Conservation (phyloP, 2,113 vertebrate species). For the Euleptes europaea region DNA sequence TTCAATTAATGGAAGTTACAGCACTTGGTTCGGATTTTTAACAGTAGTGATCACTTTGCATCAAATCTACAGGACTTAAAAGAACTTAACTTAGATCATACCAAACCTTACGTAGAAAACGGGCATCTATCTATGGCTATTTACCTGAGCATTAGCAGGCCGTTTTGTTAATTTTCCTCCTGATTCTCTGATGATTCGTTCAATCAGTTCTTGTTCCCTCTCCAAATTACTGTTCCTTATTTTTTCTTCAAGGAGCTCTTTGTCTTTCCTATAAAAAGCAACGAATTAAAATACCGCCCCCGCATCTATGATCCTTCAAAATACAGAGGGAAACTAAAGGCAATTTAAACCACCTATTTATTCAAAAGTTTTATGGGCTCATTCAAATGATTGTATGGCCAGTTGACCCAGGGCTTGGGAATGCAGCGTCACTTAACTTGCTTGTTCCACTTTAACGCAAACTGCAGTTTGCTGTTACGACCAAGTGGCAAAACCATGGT, state of each 20-base stretch:
- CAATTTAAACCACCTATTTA: not conserved
- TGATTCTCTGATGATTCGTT: constrained; percentile 88
- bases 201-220: constrained; percentile 90
- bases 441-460: too few species aligned
- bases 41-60: not conserved
- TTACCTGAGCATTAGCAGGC: constrained; percentile 85
- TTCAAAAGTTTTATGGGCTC: not conserved
- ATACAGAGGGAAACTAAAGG: not conserved
- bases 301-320: too few species aligned
- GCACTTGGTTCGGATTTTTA: not conserved
- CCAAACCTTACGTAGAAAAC: not conserved
- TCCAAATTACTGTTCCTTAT: constrained; percentile 76
- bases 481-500: too few species aligned
- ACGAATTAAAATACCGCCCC: not conserved
- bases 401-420: too few species aligned
- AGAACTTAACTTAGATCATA: not conserved
- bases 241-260: constrained; percentile 84
- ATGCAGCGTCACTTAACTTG: too few species aligned
- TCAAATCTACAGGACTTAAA: not conserved
- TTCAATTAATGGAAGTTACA: not conserved
- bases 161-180: constrained; percentile 90
- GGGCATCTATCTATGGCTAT: not conserved
- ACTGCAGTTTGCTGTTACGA: too few species aligned
- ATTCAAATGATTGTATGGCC: too few species aligned
- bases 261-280: constrained; percentile 83